Base-by-base conservation (phyloP, 2,113 vertebrate genomes). In the Cervus canadensis region DNA sequence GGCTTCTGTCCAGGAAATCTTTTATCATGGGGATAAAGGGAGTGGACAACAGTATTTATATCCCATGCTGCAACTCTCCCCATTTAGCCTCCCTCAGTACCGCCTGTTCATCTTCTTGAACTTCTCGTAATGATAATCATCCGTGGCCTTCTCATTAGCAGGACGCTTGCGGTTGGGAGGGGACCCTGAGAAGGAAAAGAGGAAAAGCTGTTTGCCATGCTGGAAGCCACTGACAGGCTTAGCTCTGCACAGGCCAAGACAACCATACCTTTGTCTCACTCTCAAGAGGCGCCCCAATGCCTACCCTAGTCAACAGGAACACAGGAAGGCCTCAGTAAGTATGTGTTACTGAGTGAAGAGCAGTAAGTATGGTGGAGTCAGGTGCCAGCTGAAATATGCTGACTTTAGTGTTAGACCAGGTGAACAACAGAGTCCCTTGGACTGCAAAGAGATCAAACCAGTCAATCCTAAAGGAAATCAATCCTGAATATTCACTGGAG, bases 41-140 rank as follows among this genome's bases (percentile, higher is more conserved):
- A 10, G 12, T 26, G 40, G 23, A 5, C 1, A 12, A 9, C 15
- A 11, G 52, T 93, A 33, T 2, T 59, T 79, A 94, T 86, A 87
- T 13, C 71, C 91, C 62, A 76, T 26, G 16, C 60, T 74, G 89
- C n/a, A 33, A 11, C 5, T 17, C 21, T 59, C 43, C 36, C 36
- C 95, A 6, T 88, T 96, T 19, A 2, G 36, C 36, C 23, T 5
- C 8, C 23, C 54, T 99, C 93, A 99, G 92, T 99, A 99, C 94
- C 99, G 97, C 40, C 99, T 98, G 92, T 99, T 99, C 99, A 99
- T 99, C 99, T 99, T 99, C 99, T 99, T 99, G 98, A 99, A 99
- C 97, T 99, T 99, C 98, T 99, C 99, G 19, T 99, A 99, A 97
- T 99, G 99, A 96, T 99, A 99, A 98, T 99, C 99, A 43, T 99